Evolutionary conservation across 2,888 invertebrate genomes (phyloP).

Genomic region (Julus scanicus): DNA sequence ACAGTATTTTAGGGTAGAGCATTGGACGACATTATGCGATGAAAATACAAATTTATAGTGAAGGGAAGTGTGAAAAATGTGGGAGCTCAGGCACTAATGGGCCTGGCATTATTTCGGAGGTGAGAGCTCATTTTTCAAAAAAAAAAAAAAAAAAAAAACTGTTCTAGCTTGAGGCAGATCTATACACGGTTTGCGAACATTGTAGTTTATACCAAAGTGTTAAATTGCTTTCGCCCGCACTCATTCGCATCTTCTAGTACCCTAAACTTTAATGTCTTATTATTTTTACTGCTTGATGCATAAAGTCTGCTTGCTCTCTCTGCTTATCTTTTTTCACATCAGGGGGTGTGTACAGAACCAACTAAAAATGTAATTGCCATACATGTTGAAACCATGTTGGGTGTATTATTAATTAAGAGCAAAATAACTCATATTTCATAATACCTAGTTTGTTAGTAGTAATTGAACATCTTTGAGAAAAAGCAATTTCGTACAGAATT

Average conservation of each 20-base stretch:
- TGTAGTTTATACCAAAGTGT: slow-evolving; percentile 16
- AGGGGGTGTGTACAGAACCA: background rate
- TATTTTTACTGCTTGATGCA: background rate
- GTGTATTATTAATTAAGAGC: background rate
- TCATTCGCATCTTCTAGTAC: slow-evolving; percentile 17
- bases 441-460: too few relatives aligned
- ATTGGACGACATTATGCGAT: slow-evolving; percentile 39
- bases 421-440: background rate
- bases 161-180: background rate
- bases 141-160: slow-evolving; percentile 6
- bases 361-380: background rate
- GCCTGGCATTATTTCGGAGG: slow-evolving; percentile 39
- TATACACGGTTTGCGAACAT: background rate
- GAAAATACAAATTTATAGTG: slow-evolving; percentile 39
- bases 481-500: too few relatives aligned
- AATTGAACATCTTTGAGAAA: too few relatives aligned
- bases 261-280: slow-evolving; percentile 38
- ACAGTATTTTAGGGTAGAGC: slow-evolving; percentile 15
- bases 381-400: background rate
- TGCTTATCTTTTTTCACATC: slow-evolving; percentile 1
- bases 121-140: slow-evolving; percentile 42
- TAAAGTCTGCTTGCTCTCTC: background rate
- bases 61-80: slow-evolving; percentile 30
- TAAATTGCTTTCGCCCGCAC: slow-evolving; percentile 30
- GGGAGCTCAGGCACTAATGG: slow-evolving; percentile 39